Evolutionary conservation across 2,888 invertebrate species (phyloP), one percentile per base, ranked within the genome.

Genomic region (Amiota communis): DNA sequence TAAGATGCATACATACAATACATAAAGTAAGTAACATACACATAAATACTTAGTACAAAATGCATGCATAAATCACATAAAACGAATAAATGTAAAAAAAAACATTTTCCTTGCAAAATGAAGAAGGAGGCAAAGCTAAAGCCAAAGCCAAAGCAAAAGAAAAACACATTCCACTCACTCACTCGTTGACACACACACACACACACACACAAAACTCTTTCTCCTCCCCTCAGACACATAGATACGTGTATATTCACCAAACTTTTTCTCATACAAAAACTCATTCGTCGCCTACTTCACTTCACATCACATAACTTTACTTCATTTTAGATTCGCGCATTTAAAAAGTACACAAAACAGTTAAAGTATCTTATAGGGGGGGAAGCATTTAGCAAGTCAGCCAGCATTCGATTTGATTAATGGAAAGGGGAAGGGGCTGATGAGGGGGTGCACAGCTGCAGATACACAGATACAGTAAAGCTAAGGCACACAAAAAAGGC

Each of bases 401-500:
- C 3, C 53, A 51, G n/a, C 53, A 36, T 36, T 36, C 36, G 53
- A 12, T 51, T 51, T 3, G 53, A 12, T 51, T 51, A 74, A 53
- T 13, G 64, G 64, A 12, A 20, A 49, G 15, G 17, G 51, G 36
- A 36, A 36, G 3, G 36, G 36, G 8, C 36, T 36, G 36, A 6
- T 6, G 8, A 36, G 11, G n/a, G 17, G 15, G 59, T 12, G 67
- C 46, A 67, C 77, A 79, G 77, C 82, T 79, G 81, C 80, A 79
- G 80, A 78, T 76, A 77, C 79, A 84, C 80, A 79, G 80, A 77
- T 76, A 77, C 79, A 84, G 61, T 49, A 80, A 81, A 80, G 84
- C 83, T n/a, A 46, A 84, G 36, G 79, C 80, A 81, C 81, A 80
- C 81, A 83, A 85, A 86, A 86, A 85, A 86, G 88, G 87, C 87